phyloP scores from a whole-genome alignment of 2,888 invertebrate species.

The Synanthedon andrenaeformis region DNA sequence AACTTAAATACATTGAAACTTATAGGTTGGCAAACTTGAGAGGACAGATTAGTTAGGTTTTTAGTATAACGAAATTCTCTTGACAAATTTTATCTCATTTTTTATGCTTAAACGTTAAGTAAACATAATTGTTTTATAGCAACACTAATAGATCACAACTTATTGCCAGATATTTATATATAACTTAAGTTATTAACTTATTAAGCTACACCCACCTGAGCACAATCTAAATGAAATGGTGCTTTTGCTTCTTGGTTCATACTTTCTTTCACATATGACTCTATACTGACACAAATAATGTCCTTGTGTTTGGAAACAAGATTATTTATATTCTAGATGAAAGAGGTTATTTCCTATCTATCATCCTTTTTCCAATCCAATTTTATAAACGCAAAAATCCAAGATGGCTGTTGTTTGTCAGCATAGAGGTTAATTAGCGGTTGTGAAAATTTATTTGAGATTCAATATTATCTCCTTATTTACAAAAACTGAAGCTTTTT shows the following conservation, averaged over 20 bases:
- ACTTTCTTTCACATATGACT: slow-evolving; percentile 22
- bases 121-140: background rate
- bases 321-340: too few relatives aligned
- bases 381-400: too few relatives aligned
- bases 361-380: too few relatives aligned
- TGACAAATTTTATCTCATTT: background rate
- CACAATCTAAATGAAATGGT: slow-evolving; percentile 41
- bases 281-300: slow-evolving; percentile 21
- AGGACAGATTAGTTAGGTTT: slow-evolving; percentile 10
- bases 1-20: too few relatives aligned
- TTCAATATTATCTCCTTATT: slow-evolving; percentile 14
- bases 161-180: slow-evolving; percentile 11
- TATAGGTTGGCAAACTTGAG: too few relatives aligned
- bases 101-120: background rate
- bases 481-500: background rate
- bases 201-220: slow-evolving; percentile 16
- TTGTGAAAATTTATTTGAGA: slow-evolving; percentile 54
- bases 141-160: slow-evolving; percentile 10
- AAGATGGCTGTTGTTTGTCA: too few relatives aligned
- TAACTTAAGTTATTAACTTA: background rate
- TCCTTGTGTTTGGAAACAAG: slow-evolving; percentile 7
- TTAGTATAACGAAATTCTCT: slow-evolving; percentile 12
- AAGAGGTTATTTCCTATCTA: too few relatives aligned
- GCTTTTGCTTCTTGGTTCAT: slow-evolving; percentile 43
- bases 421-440: slow-evolving; percentile 28